Conservation (phyloP, 2,888 invertebrate genomes). For the Pristionchus exspectatus region DNA sequence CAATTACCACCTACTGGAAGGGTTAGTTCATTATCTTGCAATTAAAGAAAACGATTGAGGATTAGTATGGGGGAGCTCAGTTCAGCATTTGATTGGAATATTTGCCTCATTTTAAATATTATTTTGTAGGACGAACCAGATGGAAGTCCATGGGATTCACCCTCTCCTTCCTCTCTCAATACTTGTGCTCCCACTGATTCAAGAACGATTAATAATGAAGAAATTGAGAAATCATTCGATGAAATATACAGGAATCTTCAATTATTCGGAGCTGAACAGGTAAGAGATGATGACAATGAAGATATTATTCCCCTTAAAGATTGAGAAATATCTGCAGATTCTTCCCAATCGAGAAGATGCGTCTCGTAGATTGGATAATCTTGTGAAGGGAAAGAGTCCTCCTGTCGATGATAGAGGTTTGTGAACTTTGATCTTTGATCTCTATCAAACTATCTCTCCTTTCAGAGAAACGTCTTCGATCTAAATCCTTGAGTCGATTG, state of each 20-base stretch:
- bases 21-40: background rate
- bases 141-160: background rate
- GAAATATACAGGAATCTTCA: slow-evolving; percentile 66
- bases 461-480: slow-evolving; percentile 56
- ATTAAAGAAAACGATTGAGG: background rate
- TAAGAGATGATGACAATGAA: background rate
- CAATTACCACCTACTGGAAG: slow-evolving; percentile 63
- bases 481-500: slow-evolving; percentile 68
- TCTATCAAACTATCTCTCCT: background rate
- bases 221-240: slow-evolving; percentile 67
- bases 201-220: slow-evolving; percentile 50
- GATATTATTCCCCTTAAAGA: background rate
- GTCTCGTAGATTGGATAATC: slow-evolving; percentile 31
- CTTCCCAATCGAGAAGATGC: slow-evolving; percentile 53
- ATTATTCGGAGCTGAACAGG: slow-evolving; percentile 61
- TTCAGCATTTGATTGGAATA: no score
- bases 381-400: slow-evolving; percentile 52
- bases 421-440: background rate
- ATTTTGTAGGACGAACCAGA: background rate
- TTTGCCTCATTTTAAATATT: background rate
- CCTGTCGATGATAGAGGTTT: slow-evolving; percentile 45
- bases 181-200: slow-evolving; percentile 6
- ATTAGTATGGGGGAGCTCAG: background rate
- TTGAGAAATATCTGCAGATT: slow-evolving; percentile 4
- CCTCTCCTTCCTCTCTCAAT: slow-evolving; percentile 15